Percentiles rank a stretch among this genome's conserved stretches.
Evolutionary conservation across 2,888 invertebrate species (phyloP).

Genomic region (Trichopria drosophilae): DNA sequence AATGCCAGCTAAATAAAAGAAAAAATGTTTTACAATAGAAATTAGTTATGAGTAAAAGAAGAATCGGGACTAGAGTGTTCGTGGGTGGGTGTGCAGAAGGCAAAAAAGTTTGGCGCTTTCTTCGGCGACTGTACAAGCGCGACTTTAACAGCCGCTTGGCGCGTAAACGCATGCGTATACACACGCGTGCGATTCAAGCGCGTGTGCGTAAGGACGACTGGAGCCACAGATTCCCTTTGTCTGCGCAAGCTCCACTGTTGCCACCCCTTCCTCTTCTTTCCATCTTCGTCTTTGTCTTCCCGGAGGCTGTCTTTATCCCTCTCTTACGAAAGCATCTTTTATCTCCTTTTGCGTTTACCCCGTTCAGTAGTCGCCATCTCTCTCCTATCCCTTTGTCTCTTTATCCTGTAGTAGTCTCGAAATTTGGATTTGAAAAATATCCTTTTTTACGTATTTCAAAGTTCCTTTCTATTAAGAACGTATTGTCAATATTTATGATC

Average conservation of each 20-base stretch:
- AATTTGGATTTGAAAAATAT: too few species aligned
- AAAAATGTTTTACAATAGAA: too few species aligned
- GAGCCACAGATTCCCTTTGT: conserved; percentile 58
- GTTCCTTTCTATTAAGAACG: too few species aligned
- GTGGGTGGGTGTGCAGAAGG: too few species aligned
- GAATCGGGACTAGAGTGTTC: too few species aligned
- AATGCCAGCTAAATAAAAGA: too few species aligned
- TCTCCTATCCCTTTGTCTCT: conserved; percentile 7
- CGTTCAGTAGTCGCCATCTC: too few species aligned
- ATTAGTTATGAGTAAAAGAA: too few species aligned
- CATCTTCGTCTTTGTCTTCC: conserved; percentile 26
- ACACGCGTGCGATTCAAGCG: conserved; percentile 35
- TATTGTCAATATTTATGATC: too few species aligned
- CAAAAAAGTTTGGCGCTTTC: conserved; percentile 33
- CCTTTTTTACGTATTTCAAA: too few species aligned
- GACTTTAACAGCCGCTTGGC: conserved; percentile 45
- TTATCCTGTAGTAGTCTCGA: too few species aligned
- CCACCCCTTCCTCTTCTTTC: conserved; percentile 39
- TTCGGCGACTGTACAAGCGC: conserved; percentile 44
- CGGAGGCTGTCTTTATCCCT: conserved; percentile 16
- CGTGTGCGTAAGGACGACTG: conserved; percentile 48
- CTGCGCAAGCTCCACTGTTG: conserved; percentile 54
- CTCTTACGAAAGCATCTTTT: conserved; percentile 7
- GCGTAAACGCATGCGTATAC: conserved; percentile 30
- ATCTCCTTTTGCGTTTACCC: conserved; percentile 23